Conservation (phyloP, 2,113 vertebrate genomes). For the Felis chaus region DNA sequence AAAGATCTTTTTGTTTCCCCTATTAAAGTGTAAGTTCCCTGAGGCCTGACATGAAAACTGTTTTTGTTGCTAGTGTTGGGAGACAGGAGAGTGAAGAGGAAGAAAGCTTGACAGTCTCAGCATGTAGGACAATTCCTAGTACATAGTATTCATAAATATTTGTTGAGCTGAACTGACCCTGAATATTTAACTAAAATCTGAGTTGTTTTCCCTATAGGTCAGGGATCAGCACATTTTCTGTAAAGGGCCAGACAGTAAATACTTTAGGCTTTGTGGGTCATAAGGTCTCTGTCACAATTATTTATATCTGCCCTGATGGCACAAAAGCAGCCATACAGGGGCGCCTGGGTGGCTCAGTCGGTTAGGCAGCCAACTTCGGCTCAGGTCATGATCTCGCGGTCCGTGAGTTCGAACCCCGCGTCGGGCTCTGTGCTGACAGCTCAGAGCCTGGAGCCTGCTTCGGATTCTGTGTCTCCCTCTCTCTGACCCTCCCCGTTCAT, state of each 20-base stretch:
- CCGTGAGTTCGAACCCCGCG: no score
- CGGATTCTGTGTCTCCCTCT: no score
- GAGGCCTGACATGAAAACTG: background rate
- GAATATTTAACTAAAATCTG: background rate
- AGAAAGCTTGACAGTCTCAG: background rate
- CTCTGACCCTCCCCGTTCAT: no score
- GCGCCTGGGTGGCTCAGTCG: no score
- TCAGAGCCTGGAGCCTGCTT: no score
- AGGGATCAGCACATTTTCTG: background rate
- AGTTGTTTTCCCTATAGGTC: background rate
- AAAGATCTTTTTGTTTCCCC: background rate
- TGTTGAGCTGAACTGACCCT: background rate
- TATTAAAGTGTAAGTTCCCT: background rate
- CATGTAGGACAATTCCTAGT: background rate
- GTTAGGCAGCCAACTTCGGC: fast-evolving
- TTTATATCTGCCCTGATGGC: background rate
- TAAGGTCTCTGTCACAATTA: background rate
- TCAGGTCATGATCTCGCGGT: no score
- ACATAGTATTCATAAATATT: background rate
- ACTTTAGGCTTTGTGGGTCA: background rate
- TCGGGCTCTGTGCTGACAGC: no score
- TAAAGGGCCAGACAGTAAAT: background rate
- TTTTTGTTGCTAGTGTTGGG: background rate
- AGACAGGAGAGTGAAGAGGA: background rate
- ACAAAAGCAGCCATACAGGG: background rate